Evolutionary conservation across 2,113 vertebrate genomes (phyloP).

Genomic region (Cavia porcellus): DNA sequence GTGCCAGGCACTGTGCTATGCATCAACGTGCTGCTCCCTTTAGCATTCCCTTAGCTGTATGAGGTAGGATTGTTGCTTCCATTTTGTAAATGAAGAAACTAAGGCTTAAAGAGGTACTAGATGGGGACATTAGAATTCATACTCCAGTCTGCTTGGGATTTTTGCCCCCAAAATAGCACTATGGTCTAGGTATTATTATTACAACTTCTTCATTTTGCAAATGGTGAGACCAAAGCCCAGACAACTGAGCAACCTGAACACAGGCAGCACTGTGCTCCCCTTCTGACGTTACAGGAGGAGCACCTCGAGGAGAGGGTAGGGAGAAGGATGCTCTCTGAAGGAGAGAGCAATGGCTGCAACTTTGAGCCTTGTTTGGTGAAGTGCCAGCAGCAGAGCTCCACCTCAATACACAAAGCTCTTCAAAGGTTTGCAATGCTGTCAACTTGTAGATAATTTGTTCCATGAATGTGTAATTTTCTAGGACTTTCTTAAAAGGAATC

Average conservation of each 20-base stretch:
- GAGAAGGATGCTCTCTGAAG: background rate
- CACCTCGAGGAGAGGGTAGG: background rate
- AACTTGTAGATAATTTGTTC: background rate
- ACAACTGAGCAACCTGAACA: background rate
- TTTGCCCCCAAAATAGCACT: background rate
- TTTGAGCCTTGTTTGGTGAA: background rate
- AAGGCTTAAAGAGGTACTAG: conserved; percentile 54
- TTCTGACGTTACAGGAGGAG: background rate
- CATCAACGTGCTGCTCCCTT: background rate
- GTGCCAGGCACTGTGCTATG: conserved; percentile 67
- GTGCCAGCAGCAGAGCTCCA: background rate
- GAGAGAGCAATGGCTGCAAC: background rate
- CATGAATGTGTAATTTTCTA: background rate
- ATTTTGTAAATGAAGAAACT: conserved; percentile 74
- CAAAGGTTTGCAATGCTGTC: background rate
- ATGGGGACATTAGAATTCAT: background rate
- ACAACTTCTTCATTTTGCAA: background rate
- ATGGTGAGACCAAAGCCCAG: background rate
- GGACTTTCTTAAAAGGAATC: conserved; percentile 26
- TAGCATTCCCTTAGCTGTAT: background rate
- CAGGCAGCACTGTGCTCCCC: background rate
- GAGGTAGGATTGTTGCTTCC: background rate
- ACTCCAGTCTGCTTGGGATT: background rate
- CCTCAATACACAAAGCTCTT: background rate
- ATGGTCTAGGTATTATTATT: background rate